Base-by-base conservation (phyloP, 2,888 invertebrate species). In the Dryobotodes eremita region DNA sequence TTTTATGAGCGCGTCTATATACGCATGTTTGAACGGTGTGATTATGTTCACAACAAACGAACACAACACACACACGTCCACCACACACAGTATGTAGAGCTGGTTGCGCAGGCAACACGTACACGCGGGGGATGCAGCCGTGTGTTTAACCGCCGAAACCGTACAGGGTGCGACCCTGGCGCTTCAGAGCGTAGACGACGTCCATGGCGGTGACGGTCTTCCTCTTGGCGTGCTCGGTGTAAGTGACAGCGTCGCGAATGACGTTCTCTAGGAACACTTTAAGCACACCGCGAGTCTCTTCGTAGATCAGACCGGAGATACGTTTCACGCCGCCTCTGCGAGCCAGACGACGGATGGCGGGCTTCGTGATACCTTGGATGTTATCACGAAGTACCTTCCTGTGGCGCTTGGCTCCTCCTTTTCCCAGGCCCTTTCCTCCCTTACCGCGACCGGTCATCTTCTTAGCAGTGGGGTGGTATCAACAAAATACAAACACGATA, bases 131-230 rank as follows among this genome's bases (percentile, higher is more conserved):
- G n/a, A 57, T 57, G 57, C n/a, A n/a, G n/a, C 42, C n/a, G n/a
- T 42, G 17, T 8, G 59, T 59, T 71, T 55, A 55, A 61, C 50
- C 55, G 68, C 50, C 57, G 74, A 81, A 61, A 62, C 71, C 76
- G 55, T 71, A 76, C 42, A 71, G 76, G 50, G 64, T 76, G 48
- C 75, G 70, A 20, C 98, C 98, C 93, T 98, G 98, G 66, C 98
- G 96, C 92, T 98, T 98, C 90, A 98, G 94, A 50, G 98, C 98
- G 89, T 98, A 98, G 69, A 98, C 98, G n/a, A 98, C 98, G 89
- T 98, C 98, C 98, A 98, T 98, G 71, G 98, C 98, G 0, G 98
- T 98, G 61, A 98, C 98, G 7, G 98, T 98, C 95, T 98, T 98
- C 89, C 98, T 97, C 94, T 98, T 98, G 86, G 42, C 42, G 65